Conservation (phyloP, 2,113 vertebrate genomes). For the Seriola rivoliana region DNA sequence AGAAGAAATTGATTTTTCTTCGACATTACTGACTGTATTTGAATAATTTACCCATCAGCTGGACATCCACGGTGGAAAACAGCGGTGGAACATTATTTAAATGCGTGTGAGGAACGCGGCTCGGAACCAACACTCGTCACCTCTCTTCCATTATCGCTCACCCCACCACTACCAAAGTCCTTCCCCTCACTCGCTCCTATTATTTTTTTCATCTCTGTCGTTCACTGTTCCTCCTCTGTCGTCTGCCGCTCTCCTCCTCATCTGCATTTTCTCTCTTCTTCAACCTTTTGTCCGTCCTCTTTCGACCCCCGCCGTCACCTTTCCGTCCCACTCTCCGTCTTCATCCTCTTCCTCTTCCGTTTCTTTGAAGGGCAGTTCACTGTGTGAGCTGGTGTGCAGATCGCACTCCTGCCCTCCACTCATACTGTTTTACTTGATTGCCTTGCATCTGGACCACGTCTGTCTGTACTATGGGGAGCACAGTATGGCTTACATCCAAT, state of each 20-base stretch:
- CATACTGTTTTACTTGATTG: conserved; percentile 56
- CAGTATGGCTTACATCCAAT: conserved; percentile 58
- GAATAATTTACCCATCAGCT: conserved; percentile 18
- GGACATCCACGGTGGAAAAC: conserved; percentile 1
- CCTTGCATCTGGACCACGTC: conserved; percentile 49
- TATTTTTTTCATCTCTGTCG: not conserved
- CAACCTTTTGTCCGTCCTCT: conserved; percentile 36
- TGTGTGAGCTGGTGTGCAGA: conserved; percentile 62
- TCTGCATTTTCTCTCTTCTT: conserved; percentile 52
- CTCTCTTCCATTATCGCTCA: conserved; percentile 17
- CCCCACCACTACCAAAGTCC: not conserved
- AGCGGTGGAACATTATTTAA: conserved; percentile 13
- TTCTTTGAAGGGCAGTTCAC: conserved; percentile 43
- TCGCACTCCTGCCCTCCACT: conserved; percentile 44
- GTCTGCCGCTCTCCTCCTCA: conserved; percentile 19
- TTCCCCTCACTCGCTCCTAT: not conserved
- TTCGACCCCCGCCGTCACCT: conserved; percentile 47
- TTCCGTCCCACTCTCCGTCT: conserved; percentile 54
- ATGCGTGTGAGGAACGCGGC: not conserved
- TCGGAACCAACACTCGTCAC: not conserved
- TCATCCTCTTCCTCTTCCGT: conserved; percentile 36
- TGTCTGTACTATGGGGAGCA: conserved; percentile 31
- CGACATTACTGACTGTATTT: not conserved
- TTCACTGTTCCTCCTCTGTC: conserved; percentile 23
- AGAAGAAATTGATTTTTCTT: conserved; percentile 2